These are phyloP conservation scores for Graptemys geographica DNA, from an alignment of 2,797 vertebrate genomes.

Conservation along the genomic window DNA sequence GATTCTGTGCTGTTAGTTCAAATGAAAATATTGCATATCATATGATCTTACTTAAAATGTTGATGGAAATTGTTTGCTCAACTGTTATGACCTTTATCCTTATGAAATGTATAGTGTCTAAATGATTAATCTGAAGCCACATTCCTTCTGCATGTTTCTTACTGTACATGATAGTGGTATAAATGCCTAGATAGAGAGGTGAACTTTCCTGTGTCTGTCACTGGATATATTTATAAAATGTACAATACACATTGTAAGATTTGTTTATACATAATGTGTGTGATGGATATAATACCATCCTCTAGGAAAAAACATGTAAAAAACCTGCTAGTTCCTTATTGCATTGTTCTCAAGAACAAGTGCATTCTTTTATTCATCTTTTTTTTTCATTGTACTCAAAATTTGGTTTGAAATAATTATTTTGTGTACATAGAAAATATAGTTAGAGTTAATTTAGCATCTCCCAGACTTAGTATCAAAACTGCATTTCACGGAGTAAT, in stretches of 20 bases:
- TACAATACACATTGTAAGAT: background rate
- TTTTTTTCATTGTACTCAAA: background rate
- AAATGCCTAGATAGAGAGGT: background rate
- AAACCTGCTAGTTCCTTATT: background rate
- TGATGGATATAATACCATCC: background rate
- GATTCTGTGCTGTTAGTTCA: constrained; percentile 21
- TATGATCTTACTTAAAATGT: constrained; percentile 57
- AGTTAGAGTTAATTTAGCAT: background rate
- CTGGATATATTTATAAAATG: constrained; percentile 2
- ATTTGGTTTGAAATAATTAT: background rate
- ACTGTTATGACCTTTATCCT: constrained; percentile 71
- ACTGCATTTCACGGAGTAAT: background rate
- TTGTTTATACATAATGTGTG: background rate
- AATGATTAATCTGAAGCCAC: constrained; percentile 61
- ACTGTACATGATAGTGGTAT: background rate
- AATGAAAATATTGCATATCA: constrained; percentile 50
- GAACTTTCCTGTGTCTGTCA: background rate
- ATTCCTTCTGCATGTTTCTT: constrained; percentile 35
- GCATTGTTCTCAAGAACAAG: background rate
- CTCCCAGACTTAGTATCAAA: background rate
- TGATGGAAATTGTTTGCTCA: constrained; percentile 70
- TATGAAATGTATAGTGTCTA: constrained; percentile 71
- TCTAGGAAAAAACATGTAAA: background rate
- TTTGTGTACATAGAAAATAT: background rate
- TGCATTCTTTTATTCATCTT: background rate